phyloP scores from a whole-genome alignment of 2,113 vertebrate genomes.

The Planiliza haematocheilus region DNA sequence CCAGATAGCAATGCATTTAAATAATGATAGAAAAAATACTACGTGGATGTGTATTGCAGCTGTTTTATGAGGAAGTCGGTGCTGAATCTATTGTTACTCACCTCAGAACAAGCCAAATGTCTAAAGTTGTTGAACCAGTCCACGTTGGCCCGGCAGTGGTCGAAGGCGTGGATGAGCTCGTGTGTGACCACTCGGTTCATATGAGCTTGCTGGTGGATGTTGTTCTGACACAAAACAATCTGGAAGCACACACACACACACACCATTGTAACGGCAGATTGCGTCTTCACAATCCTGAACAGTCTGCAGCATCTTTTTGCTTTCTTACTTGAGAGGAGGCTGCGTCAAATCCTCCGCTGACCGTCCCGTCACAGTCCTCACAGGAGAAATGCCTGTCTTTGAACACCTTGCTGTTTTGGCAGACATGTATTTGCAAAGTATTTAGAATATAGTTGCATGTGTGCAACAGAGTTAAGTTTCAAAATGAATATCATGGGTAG shows the following conservation, averaged over 20 bases:
- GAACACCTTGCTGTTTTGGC: slow-evolving; percentile 85
- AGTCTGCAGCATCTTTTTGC: rapidly evolving
- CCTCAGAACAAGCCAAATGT: slow-evolving; percentile 97
- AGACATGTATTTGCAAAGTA: too few species aligned
- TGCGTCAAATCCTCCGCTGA: slow-evolving; percentile 95
- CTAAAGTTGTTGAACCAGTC: slow-evolving; percentile 94
- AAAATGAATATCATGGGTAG: too few species aligned
- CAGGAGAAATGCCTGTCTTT: slow-evolving; percentile 94
- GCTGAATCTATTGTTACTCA: slow-evolving; percentile 56
- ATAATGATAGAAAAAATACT: too few species aligned
- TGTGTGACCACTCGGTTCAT: slow-evolving; percentile 96
- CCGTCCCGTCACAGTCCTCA: slow-evolving; percentile 93
- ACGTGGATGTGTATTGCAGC: too few species aligned
- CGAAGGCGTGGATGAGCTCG: slow-evolving; percentile 95
- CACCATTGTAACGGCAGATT: too few species aligned
- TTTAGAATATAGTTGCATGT: not conserved
- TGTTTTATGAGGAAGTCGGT: too few species aligned
- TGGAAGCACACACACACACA: slow-evolving; percentile 67
- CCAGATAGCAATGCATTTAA: too few species aligned
- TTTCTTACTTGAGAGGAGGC: slow-evolving; percentile 89
- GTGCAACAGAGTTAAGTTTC: too few species aligned
- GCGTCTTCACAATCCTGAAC: too few species aligned
- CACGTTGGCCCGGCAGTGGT: slow-evolving; percentile 95
- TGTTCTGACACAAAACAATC: slow-evolving; percentile 99
- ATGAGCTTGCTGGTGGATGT: slow-evolving; percentile 91